A percentile compares a stretch with the other conserved stretches of the same genome.
Conservation (phyloP, 2,113 vertebrate genomes). For the Spea bombifrons region DNA sequence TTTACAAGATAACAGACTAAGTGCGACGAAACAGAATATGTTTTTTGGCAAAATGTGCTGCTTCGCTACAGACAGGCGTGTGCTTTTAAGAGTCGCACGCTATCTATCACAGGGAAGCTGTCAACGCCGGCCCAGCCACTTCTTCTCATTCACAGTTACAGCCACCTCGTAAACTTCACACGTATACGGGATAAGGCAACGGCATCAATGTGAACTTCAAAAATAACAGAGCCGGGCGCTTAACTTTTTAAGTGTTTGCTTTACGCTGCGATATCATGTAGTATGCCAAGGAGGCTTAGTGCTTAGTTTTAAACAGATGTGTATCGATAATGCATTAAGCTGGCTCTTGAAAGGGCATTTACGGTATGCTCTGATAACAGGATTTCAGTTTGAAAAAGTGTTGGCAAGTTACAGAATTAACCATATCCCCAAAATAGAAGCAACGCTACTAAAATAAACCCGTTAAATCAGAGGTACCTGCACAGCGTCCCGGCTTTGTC, state of each 20-base stretch:
- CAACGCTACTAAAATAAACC: not conserved
- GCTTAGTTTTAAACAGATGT: slow-evolving; percentile 19
- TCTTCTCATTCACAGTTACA: slow-evolving; percentile 37
- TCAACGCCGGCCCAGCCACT: slow-evolving; percentile 36
- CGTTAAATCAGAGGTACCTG: too few relatives aligned
- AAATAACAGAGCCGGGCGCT: slow-evolving; percentile 1
- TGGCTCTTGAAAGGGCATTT: not conserved
- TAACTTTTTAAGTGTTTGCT: slow-evolving; percentile 9
- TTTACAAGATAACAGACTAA: too few relatives aligned
- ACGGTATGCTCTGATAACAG: not conserved
- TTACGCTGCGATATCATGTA: not conserved
- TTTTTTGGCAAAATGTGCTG: not conserved
- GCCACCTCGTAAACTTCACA: slow-evolving; percentile 40
- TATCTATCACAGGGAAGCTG: slow-evolving; percentile 32
- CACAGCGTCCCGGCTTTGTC: too few relatives aligned
- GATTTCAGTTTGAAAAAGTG: not conserved
- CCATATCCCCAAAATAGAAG: not conserved
- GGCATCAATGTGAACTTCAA: slow-evolving; percentile 24
- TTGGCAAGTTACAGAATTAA: not conserved
- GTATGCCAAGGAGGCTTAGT: not conserved
- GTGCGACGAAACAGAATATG: not conserved
- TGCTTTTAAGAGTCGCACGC: slow-evolving; percentile 14
- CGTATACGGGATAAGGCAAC: slow-evolving; percentile 30
- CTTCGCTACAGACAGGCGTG: slow-evolving; percentile 18
- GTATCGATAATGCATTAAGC: not conserved